phyloP scores from a whole-genome alignment of 2,888 invertebrate species.

The Neria commutata region DNA sequence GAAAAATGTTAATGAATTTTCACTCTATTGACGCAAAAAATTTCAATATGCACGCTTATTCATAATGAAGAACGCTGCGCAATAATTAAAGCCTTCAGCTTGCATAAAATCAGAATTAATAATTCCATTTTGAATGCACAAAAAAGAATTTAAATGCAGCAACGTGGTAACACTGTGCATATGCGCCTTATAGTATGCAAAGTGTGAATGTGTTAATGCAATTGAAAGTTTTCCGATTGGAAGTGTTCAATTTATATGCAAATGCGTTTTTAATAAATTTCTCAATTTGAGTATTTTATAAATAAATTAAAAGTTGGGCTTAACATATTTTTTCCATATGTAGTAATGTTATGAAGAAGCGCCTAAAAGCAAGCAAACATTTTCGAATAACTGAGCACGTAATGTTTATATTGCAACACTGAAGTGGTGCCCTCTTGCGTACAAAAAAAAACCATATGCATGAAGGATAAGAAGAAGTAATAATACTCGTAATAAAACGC shows the following conservation, averaged over 20 bases:
- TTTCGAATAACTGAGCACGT: no score
- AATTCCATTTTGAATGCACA: no score
- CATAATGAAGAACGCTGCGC: no score
- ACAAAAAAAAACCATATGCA: neutral
- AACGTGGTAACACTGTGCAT: no score
- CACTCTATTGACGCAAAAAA: no score
- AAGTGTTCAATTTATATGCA: neutral
- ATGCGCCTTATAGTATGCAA: conserved; percentile 15
- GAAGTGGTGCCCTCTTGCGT: neutral
- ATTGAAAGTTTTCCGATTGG: neutral
- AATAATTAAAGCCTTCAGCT: no score
- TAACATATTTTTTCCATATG: neutral
- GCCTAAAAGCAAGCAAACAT: conserved; percentile 7
- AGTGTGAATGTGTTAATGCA: neutral
- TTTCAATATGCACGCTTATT: no score
- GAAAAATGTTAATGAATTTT: no score
- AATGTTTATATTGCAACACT: no score
- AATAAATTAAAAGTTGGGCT: neutral
- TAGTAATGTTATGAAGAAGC: neutral
- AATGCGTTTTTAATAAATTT: neutral
- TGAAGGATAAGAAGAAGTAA: neutral
- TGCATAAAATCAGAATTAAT: no score
- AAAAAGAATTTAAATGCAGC: no score
- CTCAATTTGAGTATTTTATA: neutral
- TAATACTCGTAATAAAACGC: neutral